Conservation (phyloP, 1,140 invertebrate genomes). For the Macrostomum lignano region DNA sequence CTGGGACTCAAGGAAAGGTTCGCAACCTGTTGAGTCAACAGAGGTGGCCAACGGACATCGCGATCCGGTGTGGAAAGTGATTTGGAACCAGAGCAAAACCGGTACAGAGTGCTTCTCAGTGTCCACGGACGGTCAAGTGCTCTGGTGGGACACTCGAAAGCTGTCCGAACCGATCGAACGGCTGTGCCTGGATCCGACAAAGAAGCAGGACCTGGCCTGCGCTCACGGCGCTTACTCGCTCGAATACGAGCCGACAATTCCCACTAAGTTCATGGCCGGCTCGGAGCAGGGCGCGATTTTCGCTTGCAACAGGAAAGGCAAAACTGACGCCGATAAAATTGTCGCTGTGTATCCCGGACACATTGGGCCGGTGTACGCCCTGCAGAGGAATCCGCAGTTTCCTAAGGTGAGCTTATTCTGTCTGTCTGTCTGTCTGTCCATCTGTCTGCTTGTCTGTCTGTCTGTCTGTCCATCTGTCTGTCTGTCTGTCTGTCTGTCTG, state of each 20-base stretch:
- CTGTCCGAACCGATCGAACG: conserved; percentile 46
- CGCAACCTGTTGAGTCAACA: conserved; percentile 23
- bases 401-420: too few relatives aligned
- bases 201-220: conserved; percentile 39
- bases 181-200: conserved; percentile 46
- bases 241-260: conserved; percentile 64
- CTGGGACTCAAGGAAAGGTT: conserved; percentile 28
- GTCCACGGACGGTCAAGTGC: conserved; percentile 50
- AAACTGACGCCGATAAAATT: conserved; percentile 49
- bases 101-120: conserved; percentile 48
- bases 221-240: conserved; percentile 49
- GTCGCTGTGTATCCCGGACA: conserved; percentile 44
- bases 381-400: conserved; percentile 59
- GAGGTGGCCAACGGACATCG: conserved; percentile 25
- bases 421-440: too few relatives aligned
- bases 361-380: conserved; percentile 48
- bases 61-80: conserved; percentile 24
- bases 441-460: too few relatives aligned
- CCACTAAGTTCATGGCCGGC: conserved; percentile 47
- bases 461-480: too few relatives aligned
- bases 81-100: conserved; percentile 28
- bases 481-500: too few relatives aligned
- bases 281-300: conserved; percentile 47
- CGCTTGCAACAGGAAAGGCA: conserved; percentile 51
- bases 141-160: conserved; percentile 60